phyloP scores from a whole-genome alignment of 2,888 invertebrate genomes.

The Eupithecia insigniata region DNA sequence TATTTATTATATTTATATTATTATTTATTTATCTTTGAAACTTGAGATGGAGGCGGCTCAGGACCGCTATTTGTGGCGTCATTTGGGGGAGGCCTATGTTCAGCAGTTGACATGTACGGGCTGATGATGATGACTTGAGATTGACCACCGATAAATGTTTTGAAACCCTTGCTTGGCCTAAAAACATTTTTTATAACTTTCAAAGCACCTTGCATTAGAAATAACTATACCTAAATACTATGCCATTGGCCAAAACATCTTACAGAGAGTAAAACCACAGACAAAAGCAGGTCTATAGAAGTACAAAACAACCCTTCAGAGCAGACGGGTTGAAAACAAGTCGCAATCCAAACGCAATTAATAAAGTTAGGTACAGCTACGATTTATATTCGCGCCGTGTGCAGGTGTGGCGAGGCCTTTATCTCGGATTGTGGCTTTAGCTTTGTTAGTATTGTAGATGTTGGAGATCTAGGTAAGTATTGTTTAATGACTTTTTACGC shows the following conservation, averaged over 20 bases:
- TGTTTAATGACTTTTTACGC: neutral
- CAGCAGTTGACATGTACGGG: too few species aligned
- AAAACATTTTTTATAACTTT: too few species aligned
- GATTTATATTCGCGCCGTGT: slow-evolving; percentile 72
- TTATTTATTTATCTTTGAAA: too few species aligned
- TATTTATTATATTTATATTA: too few species aligned
- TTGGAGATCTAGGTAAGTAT: neutral
- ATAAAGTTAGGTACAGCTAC: slow-evolving; percentile 71
- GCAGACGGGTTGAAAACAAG: slow-evolving; percentile 39
- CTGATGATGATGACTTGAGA: too few species aligned
- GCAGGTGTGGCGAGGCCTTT: slow-evolving; percentile 55
- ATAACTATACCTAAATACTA: neutral
- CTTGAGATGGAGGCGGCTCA: too few species aligned
- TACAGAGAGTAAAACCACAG: neutral
- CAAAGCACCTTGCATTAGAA: neutral
- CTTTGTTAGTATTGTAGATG: slow-evolving; percentile 3
- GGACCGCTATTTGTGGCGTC: too few species aligned
- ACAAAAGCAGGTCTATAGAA: neutral
- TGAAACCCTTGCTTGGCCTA: neutral
- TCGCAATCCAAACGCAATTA: slow-evolving; percentile 74
- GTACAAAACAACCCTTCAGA: slow-evolving; percentile 34
- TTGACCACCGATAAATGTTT: neutral
- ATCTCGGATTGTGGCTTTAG: slow-evolving; percentile 47
- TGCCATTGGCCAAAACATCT: neutral
- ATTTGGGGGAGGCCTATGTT: too few species aligned